A percentile compares a stretch with the other conserved stretches of the same genome.
phyloP scores from a whole-genome alignment of 2,888 invertebrate genomes.

The Operophtera brumata region DNA sequence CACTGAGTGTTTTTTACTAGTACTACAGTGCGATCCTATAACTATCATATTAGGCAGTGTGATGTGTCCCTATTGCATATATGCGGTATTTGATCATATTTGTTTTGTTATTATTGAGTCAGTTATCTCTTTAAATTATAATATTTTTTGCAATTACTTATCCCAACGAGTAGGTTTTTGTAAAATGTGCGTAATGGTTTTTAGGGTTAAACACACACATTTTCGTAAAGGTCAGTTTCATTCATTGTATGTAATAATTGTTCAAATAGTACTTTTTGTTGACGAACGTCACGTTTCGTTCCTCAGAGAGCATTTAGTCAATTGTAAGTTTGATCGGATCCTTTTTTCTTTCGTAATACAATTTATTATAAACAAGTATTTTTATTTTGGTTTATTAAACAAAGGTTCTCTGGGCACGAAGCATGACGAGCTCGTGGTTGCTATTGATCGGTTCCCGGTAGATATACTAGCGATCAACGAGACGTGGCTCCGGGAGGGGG shows the following conservation, averaged over 20 bases:
- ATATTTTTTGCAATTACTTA: too few species aligned
- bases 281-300: background rate
- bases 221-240: too few species aligned
- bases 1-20: too few species aligned
- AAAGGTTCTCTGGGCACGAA: slow-evolving; percentile 33
- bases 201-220: too few species aligned
- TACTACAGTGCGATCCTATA: too few species aligned
- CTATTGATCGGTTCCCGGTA: slow-evolving; percentile 14
- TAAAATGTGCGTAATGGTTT: too few species aligned
- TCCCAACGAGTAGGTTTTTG: background rate
- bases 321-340: background rate
- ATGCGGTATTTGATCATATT: too few species aligned
- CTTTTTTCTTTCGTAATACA: background rate
- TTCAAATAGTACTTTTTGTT: background rate
- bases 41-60: too few species aligned
- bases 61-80: too few species aligned
- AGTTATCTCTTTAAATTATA: too few species aligned
- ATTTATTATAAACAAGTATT: slow-evolving; percentile 9
- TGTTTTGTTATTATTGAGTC: too few species aligned
- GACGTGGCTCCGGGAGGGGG: slow-evolving; percentile 19
- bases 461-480: slow-evolving; percentile 29
- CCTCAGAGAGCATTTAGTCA: background rate
- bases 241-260: background rate
- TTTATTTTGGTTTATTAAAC: slow-evolving; percentile 31
- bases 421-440: slow-evolving; percentile 27